Evolutionary conservation across 2,113 vertebrate genomes (phyloP).

Genomic region (Camarhynchus parvulus): DNA sequence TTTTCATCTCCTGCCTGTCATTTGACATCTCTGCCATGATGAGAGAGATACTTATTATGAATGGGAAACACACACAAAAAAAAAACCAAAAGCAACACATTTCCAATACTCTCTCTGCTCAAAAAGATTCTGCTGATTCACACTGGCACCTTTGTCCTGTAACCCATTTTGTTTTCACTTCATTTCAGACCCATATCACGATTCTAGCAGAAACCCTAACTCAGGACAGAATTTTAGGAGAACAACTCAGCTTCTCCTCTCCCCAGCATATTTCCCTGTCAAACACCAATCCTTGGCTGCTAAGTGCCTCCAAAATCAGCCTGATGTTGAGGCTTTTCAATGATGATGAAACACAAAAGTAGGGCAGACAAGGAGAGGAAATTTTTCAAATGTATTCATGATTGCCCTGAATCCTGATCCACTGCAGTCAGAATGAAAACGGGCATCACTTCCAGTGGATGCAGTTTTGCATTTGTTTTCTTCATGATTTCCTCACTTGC

Average conservation of each 20-base stretch:
- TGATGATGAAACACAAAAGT: not conserved
- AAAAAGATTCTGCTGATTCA: not conserved
- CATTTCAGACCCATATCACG: not conserved
- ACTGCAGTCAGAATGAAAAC: not conserved
- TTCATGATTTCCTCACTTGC: not conserved
- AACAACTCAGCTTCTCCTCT: not conserved
- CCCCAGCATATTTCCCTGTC: not conserved
- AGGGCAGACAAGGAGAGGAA: not conserved
- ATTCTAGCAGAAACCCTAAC: not conserved
- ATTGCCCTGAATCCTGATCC: not conserved
- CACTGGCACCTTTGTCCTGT: not conserved
- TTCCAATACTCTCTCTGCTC: not conserved
- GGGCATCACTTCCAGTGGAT: accelerated
- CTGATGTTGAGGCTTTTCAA: not conserved
- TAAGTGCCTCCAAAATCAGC: not conserved
- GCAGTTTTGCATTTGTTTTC: not conserved
- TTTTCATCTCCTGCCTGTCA: conserved; percentile 12
- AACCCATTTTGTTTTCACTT: not conserved
- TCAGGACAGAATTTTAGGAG: not conserved
- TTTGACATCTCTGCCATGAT: not conserved
- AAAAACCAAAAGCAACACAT: no score
- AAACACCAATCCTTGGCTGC: not conserved
- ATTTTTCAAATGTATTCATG: not conserved
- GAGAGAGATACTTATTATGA: not conserved
- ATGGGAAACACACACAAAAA: not conserved